A percentile compares a stretch with the other conserved stretches of the same genome.
phyloP scores from a whole-genome alignment of 2,797 vertebrate species.

The Protonibea diacanthus region DNA sequence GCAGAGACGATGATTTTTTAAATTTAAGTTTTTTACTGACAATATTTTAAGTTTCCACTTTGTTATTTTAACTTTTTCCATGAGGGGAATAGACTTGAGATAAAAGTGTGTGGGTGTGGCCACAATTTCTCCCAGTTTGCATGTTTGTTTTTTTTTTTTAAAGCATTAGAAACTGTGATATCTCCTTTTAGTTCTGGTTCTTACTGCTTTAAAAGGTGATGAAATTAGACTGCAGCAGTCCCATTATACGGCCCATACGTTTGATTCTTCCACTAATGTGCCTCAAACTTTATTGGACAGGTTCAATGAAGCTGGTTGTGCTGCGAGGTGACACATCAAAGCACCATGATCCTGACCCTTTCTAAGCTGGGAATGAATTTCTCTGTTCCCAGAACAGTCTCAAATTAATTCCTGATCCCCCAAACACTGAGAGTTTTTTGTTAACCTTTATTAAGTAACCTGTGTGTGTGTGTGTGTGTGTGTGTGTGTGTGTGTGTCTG shows the following conservation, averaged over 20 bases:
- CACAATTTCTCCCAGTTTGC: background rate
- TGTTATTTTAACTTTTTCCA: background rate
- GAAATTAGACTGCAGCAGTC: slow-evolving; percentile 30
- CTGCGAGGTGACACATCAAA: slow-evolving; percentile 80
- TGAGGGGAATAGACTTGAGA: too few relatives aligned
- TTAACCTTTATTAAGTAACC: slow-evolving; percentile 27
- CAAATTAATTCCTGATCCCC: slow-evolving; percentile 63
- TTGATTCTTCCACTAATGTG: slow-evolving; percentile 44
- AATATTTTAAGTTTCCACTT: background rate
- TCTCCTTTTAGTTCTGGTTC: slow-evolving; percentile 6
- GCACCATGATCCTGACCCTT: slow-evolving; percentile 62
- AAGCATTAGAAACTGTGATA: background rate
- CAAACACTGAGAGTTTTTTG: slow-evolving; percentile 43
- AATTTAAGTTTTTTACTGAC: background rate
- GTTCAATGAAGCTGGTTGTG: slow-evolving; percentile 73
- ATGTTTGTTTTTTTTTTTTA: background rate
- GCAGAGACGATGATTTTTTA: background rate
- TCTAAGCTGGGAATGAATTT: slow-evolving; percentile 61
- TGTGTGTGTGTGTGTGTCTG: slow-evolving; percentile 10
- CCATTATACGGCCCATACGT: slow-evolving; percentile 7
- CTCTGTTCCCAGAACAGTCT: slow-evolving; percentile 69
- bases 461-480: slow-evolving; percentile 40
- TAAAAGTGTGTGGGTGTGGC: too few relatives aligned
- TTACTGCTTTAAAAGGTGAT: slow-evolving; percentile 1
- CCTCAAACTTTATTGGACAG: slow-evolving; percentile 48